Percentiles rank a stretch among this genome's conserved stretches.
phyloP scores from a whole-genome alignment of 2,888 invertebrate genomes.

The Pheosia gnoma region DNA sequence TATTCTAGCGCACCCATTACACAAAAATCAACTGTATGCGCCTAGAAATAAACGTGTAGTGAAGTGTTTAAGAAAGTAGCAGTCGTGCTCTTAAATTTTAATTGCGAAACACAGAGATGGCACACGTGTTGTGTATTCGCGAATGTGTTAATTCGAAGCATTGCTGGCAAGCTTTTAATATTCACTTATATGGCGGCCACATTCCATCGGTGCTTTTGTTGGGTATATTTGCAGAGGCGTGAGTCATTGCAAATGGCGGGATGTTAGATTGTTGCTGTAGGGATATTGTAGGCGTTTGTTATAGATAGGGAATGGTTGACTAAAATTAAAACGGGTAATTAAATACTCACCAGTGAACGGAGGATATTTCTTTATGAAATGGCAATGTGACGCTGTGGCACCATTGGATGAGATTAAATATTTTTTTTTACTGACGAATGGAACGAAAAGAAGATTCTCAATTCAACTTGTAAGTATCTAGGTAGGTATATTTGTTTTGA shows the following conservation, averaged over 20 bases:
- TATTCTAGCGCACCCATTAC: slow-evolving; percentile 24
- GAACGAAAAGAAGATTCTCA: too few relatives aligned
- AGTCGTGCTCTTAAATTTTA: slow-evolving; percentile 61
- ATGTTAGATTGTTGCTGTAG: slow-evolving; percentile 14
- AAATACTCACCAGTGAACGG: too few relatives aligned
- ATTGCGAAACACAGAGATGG: slow-evolving; percentile 67
- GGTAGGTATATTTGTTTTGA: too few relatives aligned
- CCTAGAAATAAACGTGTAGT: slow-evolving; percentile 21
- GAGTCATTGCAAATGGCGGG: slow-evolving; percentile 25
- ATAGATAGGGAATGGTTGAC: too few relatives aligned
- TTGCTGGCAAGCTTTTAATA: slow-evolving; percentile 60
- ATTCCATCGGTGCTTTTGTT: slow-evolving; percentile 46
- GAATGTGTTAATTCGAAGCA: slow-evolving; percentile 75
- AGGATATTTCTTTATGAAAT: too few relatives aligned
- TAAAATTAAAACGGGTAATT: too few relatives aligned
- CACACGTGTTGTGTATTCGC: slow-evolving; percentile 63
- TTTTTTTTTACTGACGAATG: too few relatives aligned
- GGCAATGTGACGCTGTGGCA: too few relatives aligned
- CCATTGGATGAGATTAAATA: too few relatives aligned
- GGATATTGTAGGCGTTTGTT: slow-evolving; percentile 11
- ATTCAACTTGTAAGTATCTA: too few relatives aligned
- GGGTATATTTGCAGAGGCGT: slow-evolving; percentile 20
- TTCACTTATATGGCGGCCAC: slow-evolving; percentile 70
- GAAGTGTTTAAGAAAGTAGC: slow-evolving; percentile 36
- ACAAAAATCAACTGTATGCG: slow-evolving; percentile 39